Percentiles rank a stretch among this genome's conserved stretches.
Evolutionary conservation across 2,888 invertebrate species (phyloP).

Genomic region (Lochmaea capreae): DNA sequence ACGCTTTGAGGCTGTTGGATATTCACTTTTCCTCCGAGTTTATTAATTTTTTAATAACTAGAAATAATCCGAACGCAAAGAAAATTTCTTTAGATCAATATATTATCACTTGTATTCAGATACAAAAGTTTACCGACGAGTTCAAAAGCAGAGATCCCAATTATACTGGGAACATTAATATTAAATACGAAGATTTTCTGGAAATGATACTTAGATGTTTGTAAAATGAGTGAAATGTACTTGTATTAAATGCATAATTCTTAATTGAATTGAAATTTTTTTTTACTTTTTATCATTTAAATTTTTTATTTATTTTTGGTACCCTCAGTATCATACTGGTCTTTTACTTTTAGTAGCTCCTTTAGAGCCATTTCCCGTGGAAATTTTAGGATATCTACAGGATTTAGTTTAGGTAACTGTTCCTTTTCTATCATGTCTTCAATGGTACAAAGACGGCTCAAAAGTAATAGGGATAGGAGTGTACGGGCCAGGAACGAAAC

Average conservation of each 20-base stretch:
- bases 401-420: no score
- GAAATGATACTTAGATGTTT: conserved; percentile 58
- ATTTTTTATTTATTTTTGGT: no score
- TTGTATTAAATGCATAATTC: background rate
- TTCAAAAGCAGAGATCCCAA: conserved; percentile 60
- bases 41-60: conserved; percentile 57
- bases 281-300: no score
- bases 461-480: no score
- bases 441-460: no score
- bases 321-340: no score
- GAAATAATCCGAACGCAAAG: conserved; percentile 54
- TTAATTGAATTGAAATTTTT: no score
- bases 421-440: no score
- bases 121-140: conserved; percentile 62
- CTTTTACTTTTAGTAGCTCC: no score
- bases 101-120: conserved; percentile 63
- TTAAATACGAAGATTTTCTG: conserved; percentile 62
- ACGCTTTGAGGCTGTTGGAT: conserved; percentile 58
- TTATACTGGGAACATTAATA: conserved; percentile 58
- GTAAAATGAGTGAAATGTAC: conserved; percentile 31
- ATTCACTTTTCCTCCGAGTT: conserved; percentile 59
- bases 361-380: no score
- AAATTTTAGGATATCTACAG: no score
- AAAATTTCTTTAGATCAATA: conserved; percentile 61
- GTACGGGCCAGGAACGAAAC: no score